Evolutionary conservation across 2,113 vertebrate species (phyloP), one percentile per base, ranked within the genome.

Genomic region (Otis tarda): DNA sequence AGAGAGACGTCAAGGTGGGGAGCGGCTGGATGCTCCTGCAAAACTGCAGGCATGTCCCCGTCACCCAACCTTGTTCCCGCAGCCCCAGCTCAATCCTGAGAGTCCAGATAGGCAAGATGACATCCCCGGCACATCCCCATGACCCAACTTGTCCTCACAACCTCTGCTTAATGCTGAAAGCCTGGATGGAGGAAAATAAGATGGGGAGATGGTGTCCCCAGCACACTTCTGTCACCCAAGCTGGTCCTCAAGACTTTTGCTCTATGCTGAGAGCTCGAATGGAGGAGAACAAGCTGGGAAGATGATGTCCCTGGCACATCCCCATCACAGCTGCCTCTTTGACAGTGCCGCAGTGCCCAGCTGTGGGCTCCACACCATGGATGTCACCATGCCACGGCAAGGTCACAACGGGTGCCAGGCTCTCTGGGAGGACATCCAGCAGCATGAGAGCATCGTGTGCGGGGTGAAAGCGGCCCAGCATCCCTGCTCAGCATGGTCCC

Each of bases 91-190:
- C 33, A 8, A 19, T 43, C 41, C 41, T 30, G 52, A 60, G 21
- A 71, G 39, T 43, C 35, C 8, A 8, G 30, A 27, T 21, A 37
- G 17, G 14, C 41, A 43, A 43, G 18, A 24, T 30, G 52, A 4
- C 31, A 45, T 37, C 28, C 28, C 18, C 39, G 43, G 65, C 39
- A 35, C 23, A 59, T 11, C 28, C 23, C 25, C 24, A 6, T 14
- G 0, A 0, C 17, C 37, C 53, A 23, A 8, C 25, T 1, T 1
- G 59, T 16, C 24, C 37, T 31, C 24, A n/a, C 7, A 3, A 45
- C 2, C 18, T 16, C 31, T 65, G 33, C 13, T 59, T 1, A 2
- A 45, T 24, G 52, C 43, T 35, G 53, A 68, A 14, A 86, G 18
- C n/a, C 15, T 3, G 7, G 16, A n/a, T 15, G 49, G 18, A 7